Conservation (phyloP, 2,797 vertebrate genomes). For the Pyrocephalus nanus region DNA sequence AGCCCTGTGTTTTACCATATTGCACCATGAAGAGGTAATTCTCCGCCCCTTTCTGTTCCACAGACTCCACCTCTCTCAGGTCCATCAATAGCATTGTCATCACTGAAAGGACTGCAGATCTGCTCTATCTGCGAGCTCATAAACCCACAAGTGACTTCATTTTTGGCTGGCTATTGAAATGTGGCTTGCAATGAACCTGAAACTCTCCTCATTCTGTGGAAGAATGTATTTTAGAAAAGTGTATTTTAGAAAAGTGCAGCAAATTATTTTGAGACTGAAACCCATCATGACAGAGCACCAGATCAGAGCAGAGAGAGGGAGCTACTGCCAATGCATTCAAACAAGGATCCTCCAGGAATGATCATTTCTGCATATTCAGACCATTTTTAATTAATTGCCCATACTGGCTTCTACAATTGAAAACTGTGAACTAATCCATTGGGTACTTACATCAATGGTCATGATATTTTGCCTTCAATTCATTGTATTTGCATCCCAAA, state of each 20-base stretch:
- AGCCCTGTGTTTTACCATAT: not conserved
- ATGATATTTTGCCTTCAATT: not conserved
- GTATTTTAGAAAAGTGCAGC: not conserved
- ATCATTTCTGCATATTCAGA: not conserved
- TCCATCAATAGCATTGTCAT: not conserved
- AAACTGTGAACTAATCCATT: not conserved
- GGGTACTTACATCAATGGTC: not conserved
- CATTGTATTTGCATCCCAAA: not conserved
- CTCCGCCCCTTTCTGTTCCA: not conserved
- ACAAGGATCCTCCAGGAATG: not conserved
- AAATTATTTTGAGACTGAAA: not conserved
- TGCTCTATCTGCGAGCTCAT: not conserved
- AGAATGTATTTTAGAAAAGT: not conserved
- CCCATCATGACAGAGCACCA: rapidly evolving
- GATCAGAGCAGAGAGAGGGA: not conserved
- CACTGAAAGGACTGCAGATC: not conserved
- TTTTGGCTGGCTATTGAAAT: not conserved
- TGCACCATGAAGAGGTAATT: not conserved
- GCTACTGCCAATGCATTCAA: not conserved
- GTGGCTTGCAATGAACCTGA: not conserved
- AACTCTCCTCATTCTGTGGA: not conserved
- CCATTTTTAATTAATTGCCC: not conserved
- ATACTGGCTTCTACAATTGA: not conserved
- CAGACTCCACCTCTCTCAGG: not conserved
- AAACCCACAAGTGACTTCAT: not conserved